Conservation (phyloP, 2,797 vertebrate genomes). For the Danio aesculapii region DNA sequence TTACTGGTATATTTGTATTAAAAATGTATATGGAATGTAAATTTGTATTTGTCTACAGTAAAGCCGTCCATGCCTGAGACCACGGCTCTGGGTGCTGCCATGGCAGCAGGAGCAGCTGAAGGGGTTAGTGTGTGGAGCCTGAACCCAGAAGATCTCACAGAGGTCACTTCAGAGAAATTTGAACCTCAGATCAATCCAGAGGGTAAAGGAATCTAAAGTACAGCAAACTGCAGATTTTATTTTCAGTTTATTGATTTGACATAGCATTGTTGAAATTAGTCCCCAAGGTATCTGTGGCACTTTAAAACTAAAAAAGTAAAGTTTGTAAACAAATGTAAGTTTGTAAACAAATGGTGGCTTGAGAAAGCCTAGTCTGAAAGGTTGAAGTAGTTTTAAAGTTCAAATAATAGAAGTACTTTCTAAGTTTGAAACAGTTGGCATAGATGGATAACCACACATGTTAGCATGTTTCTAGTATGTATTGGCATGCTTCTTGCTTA, state of each 20-base stretch:
- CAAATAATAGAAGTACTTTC: too few species aligned
- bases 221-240: not conserved
- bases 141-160: conserved; percentile 86
- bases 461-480: too few species aligned
- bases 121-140: conserved; percentile 96
- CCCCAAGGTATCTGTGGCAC: too few species aligned
- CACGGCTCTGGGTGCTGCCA: conserved; percentile 94
- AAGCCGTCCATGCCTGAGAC: conserved; percentile 98
- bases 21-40: not conserved
- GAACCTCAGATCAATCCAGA: conserved; percentile 96
- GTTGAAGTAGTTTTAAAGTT: too few species aligned
- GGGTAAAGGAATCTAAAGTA: conserved; percentile 72
- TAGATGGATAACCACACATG: too few species aligned
- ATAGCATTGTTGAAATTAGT: too few species aligned
- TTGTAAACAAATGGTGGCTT: too few species aligned
- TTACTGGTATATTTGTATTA: not conserved
- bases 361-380: too few species aligned
- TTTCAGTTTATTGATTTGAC: not conserved
- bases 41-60: conserved; percentile 74
- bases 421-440: too few species aligned
- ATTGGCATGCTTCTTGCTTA: too few species aligned
- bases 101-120: conserved; percentile 96
- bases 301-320: too few species aligned
- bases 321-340: too few species aligned
- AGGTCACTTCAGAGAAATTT: conserved; percentile 92